phyloP scores from a whole-genome alignment of 2,888 invertebrate genomes.

The Spicauda simplicius region DNA sequence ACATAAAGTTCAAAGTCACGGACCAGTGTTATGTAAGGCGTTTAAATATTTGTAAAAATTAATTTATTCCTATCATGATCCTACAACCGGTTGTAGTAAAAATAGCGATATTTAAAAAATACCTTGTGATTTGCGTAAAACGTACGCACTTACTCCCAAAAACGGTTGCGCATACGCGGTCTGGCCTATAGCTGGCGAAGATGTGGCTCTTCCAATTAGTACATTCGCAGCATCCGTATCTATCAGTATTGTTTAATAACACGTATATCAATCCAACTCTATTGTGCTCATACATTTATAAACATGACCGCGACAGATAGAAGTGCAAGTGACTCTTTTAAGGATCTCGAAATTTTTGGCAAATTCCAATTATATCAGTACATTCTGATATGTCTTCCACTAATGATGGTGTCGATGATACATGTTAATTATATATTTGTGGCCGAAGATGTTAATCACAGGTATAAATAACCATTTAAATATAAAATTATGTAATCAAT shows the following conservation, averaged over 20 bases:
- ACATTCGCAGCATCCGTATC: slow-evolving; percentile 41
- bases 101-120: background rate
- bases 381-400: slow-evolving; percentile 61
- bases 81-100: background rate
- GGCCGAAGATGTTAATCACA: slow-evolving; percentile 64
- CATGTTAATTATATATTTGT: slow-evolving; percentile 74
- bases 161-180: slow-evolving; percentile 6
- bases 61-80: background rate
- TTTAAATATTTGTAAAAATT: too few relatives aligned
- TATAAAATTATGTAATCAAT: too few relatives aligned
- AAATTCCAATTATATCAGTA: slow-evolving; percentile 65
- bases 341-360: slow-evolving; percentile 52
- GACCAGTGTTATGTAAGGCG: background rate
- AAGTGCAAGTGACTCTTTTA: slow-evolving; percentile 46
- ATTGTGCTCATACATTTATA: slow-evolving; percentile 22
- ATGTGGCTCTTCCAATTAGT: slow-evolving; percentile 41
- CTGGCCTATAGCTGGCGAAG: slow-evolving; percentile 12
- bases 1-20: background rate
- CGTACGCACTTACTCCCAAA: slow-evolving; percentile 17
- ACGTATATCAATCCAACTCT: slow-evolving; percentile 12
- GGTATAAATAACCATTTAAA: slow-evolving; percentile 49
- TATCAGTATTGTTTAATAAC: slow-evolving; percentile 28
- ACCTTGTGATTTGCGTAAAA: slow-evolving; percentile 4
- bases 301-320: slow-evolving; percentile 24
- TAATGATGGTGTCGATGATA: slow-evolving; percentile 66